Evolutionary conservation across 2,113 vertebrate species (phyloP).

Genomic region (Loxodonta africana): DNA sequence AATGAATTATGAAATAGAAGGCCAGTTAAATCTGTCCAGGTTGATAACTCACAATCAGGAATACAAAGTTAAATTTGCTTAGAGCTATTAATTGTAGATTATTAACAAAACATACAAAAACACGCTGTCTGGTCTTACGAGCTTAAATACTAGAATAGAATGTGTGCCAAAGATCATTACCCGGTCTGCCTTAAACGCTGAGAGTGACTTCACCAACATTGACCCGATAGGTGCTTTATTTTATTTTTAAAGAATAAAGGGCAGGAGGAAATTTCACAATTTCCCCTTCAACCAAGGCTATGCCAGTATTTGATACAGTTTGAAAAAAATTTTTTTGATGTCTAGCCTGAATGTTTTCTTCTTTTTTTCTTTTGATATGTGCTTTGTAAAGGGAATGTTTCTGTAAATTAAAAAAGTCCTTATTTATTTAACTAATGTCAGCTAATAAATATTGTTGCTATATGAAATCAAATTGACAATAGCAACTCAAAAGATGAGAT

Average conservation of each 20-base stretch:
- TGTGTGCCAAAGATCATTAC: slow-evolving; percentile 4
- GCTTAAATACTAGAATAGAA: slow-evolving; percentile 47
- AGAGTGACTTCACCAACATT: not conserved
- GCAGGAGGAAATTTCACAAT: not conserved
- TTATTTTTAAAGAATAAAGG: slow-evolving; percentile 55
- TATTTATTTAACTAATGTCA: slow-evolving; percentile 38
- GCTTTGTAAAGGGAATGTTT: slow-evolving; percentile 46
- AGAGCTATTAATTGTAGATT: slow-evolving; percentile 48
- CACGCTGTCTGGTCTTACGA: not conserved
- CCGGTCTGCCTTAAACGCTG: not conserved
- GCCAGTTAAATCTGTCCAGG: slow-evolving; percentile 57
- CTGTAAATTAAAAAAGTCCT: slow-evolving; percentile 21
- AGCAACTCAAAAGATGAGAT: no score
- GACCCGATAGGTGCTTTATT: not conserved
- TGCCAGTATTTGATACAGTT: slow-evolving; percentile 47
- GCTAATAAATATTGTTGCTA: slow-evolving; percentile 17
- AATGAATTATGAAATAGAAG: slow-evolving; percentile 66
- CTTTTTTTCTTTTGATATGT: not conserved
- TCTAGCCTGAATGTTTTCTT: not conserved
- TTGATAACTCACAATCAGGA: slow-evolving; percentile 63
- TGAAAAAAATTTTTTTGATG: slow-evolving; percentile 22
- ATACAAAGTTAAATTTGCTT: slow-evolving; percentile 64
- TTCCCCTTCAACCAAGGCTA: not conserved
- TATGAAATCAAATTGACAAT: not conserved
- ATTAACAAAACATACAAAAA: slow-evolving; percentile 67